Base-by-base conservation (phyloP, 2,797 vertebrate species). In the Tokudaia tokunoshimensis region DNA sequence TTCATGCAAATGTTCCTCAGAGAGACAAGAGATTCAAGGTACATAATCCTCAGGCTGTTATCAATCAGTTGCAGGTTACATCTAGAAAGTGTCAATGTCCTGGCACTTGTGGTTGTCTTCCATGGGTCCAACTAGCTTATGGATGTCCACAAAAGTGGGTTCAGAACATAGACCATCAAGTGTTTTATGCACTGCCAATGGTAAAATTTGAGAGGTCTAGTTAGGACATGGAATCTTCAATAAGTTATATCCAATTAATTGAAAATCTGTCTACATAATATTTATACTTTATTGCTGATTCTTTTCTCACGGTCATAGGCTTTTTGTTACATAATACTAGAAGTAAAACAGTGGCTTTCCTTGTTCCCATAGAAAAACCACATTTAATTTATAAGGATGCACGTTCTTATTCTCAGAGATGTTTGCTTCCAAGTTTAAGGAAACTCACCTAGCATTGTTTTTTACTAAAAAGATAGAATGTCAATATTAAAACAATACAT, bases 201-300 rank as follows among this genome's bases (percentile, higher is more conserved):
- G 5, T 65, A 74, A 81, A 81, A 1, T 9, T 6, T 3, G 44
- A 50, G 44, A 81, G 2, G 41, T 24, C 15, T 59, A 17, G 13
- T 4, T 76, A 19, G 34, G 34, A 52, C 0, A 6, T 17, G 47
- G 6, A 37, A 3, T 93, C n/a, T 86, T 3, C 75, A 44, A 47
- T 55, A 26, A 34, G 5, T 84, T 37, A 24, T 24, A 24, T 83
- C 24, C 20, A 29, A 1, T 41, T 19, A 15, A 1, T n/a, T 11
- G 24, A 83, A 8, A 31, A 52, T 85, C 80, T 82, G 11, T 26
- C 79, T 63, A 26, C 50, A 65, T 26, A 57, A 82, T 37, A 13
- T 34, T 93, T 91, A 4, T 15, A 65, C 50, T n/a, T 47, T 84
- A 82, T 84, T 92, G 86, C 50, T 17, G 80, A 84, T 26, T 14